Conservation (phyloP, 2,888 invertebrate species). For the Stenoptilia bipunctidactyla region DNA sequence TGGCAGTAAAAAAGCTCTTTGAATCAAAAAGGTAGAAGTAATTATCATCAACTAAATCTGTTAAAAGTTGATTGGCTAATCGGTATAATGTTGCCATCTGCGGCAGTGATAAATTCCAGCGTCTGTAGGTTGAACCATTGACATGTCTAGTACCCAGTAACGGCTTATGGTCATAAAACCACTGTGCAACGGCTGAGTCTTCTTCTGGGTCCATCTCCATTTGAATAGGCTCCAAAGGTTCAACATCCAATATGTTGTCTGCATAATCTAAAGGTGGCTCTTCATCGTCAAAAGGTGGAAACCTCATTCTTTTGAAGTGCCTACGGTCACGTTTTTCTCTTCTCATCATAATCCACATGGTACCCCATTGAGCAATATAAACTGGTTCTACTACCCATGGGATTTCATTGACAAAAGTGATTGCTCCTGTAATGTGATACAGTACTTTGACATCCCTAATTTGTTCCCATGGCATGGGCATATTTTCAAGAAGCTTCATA, state of each 20-base stretch:
- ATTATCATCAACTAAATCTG: slow-evolving; percentile 97
- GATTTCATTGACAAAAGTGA: slow-evolving; percentile 99
- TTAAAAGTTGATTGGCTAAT: slow-evolving; percentile 96
- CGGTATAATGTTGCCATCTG: slow-evolving; percentile 98
- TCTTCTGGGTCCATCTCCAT: slow-evolving; percentile 98
- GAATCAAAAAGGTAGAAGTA: slow-evolving; percentile 99
- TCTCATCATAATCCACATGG: slow-evolving; percentile 99
- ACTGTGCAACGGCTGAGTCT: slow-evolving; percentile 89
- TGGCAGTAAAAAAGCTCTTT: slow-evolving; percentile 99
- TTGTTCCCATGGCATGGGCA: slow-evolving; percentile 99
- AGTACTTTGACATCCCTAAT: slow-evolving; percentile 97
- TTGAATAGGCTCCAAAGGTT: slow-evolving; percentile 98
- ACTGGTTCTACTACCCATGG: slow-evolving; percentile 99
- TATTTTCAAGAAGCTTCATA: slow-evolving; percentile 97
- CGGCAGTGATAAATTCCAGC: slow-evolving; percentile 95
- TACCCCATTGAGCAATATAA: slow-evolving; percentile 99
- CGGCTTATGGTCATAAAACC: slow-evolving; percentile 99
- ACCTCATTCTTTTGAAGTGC: slow-evolving; percentile 99
- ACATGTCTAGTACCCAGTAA: slow-evolving; percentile 92
- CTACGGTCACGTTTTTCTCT: slow-evolving; percentile 98
- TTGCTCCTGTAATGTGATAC: slow-evolving; percentile 99
- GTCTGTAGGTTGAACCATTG: slow-evolving; percentile 96
- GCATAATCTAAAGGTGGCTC: slow-evolving; percentile 99
- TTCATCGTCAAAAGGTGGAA: slow-evolving; percentile 99
- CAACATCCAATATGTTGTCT: slow-evolving; percentile 98